A percentile compares a stretch with the other conserved stretches of the same genome.
Conservation (phyloP, 2,113 vertebrate genomes). For the Phaethon lepturus region DNA sequence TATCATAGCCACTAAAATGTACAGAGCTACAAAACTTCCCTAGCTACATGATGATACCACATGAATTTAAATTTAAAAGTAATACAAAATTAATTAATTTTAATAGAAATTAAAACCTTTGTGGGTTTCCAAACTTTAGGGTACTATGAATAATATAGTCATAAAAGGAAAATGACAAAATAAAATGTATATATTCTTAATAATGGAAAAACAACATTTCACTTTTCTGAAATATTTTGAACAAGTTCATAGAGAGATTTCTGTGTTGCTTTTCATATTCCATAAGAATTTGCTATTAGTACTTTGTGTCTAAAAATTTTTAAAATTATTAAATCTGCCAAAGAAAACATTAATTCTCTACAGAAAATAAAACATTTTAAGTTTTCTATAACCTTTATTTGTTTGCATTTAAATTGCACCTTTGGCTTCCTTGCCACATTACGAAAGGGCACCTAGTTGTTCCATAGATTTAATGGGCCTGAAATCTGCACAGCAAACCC, state of each 20-base stretch:
- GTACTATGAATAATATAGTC: neutral
- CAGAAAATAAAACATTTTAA: neutral
- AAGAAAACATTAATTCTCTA: conserved; percentile 3
- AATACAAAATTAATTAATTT: neutral
- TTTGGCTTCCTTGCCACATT: neutral
- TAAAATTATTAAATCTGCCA: neutral
- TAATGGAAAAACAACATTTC: neutral
- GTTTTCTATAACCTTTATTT: neutral
- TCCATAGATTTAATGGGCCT: neutral
- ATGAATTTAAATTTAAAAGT: neutral
- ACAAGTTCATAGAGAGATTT: neutral
- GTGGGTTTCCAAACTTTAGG: conserved; percentile 11
- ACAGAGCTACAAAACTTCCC: neutral
- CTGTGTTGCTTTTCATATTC: neutral
- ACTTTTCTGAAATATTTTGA: conserved; percentile 7
- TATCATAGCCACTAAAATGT: neutral
- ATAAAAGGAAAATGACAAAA: conserved; percentile 47
- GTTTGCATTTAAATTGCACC: neutral
- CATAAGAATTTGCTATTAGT: neutral
- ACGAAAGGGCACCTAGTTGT: neutral
- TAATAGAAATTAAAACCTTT: neutral
- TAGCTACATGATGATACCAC: neutral
- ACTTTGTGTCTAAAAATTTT: neutral
- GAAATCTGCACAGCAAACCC: neutral
- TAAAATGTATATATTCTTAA: neutral